Conservation (phyloP, 2,888 invertebrate species). For the Mechanitis messenoides region DNA sequence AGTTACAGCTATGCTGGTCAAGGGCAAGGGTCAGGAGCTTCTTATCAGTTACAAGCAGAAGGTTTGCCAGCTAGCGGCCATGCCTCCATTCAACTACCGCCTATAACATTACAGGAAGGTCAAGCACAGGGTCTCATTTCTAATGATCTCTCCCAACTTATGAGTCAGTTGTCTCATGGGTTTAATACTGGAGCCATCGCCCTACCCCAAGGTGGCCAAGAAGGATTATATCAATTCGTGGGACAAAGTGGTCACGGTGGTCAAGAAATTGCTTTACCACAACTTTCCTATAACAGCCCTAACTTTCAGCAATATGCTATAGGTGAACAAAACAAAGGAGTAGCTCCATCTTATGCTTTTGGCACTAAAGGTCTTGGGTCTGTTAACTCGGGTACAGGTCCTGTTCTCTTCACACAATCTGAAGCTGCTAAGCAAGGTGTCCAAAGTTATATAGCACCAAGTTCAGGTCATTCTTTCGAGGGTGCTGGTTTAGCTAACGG, state of each 20-base stretch:
- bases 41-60: conserved; percentile 48
- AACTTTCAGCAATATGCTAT: conserved; percentile 49
- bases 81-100: conserved; percentile 54
- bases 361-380: conserved; percentile 67
- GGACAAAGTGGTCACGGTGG: conserved; percentile 44
- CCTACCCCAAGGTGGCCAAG: conserved; percentile 49
- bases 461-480: conserved; percentile 10
- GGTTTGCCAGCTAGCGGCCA: conserved; percentile 52
- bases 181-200: conserved; percentile 56
- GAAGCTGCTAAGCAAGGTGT: conserved; percentile 43
- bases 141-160: conserved; percentile 59
- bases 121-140: conserved; percentile 46
- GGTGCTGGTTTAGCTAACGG: background rate
- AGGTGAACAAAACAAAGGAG: conserved; percentile 45
- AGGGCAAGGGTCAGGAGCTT: conserved; percentile 46
- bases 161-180: conserved; percentile 62
- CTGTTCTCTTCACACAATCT: conserved; percentile 58
- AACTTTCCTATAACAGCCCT: conserved; percentile 49
- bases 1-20: conserved; percentile 24
- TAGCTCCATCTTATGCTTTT: conserved; percentile 56
- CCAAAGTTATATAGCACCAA: conserved; percentile 44
- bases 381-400: conserved; percentile 57
- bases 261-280: conserved; percentile 51
- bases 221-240: conserved; percentile 48
- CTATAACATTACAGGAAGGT: conserved; percentile 55